A percentile compares a stretch with the other conserved stretches of the same genome.
Evolutionary conservation across 2,888 invertebrate species (phyloP).

Genomic region (Lamellibrachia satsuma): DNA sequence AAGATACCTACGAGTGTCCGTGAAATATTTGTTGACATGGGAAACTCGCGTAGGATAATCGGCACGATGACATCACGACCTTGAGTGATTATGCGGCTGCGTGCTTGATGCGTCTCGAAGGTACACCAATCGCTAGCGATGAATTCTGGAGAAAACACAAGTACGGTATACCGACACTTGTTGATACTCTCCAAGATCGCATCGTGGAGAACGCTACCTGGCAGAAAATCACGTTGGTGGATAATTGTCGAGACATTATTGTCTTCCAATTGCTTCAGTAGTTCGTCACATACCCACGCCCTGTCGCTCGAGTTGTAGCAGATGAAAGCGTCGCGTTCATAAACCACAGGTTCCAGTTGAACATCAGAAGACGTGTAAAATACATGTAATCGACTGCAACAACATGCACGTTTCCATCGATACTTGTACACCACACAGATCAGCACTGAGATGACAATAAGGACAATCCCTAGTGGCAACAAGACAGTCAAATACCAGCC

Average conservation of each 20-base stretch:
- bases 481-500: not conserved
- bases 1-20: conserved; percentile 69
- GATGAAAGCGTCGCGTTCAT: conserved; percentile 75
- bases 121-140: conserved; percentile 78
- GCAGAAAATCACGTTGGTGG: conserved; percentile 78
- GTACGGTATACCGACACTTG: conserved; percentile 73
- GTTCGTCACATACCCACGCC: conserved; percentile 73
- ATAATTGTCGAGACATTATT: conserved; percentile 70
- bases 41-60: conserved; percentile 75
- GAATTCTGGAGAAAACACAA: conserved; percentile 74
- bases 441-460: not conserved
- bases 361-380: not conserved
- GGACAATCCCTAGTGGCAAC: not conserved
- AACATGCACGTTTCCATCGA: not conserved
- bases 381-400: not conserved
- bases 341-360: conserved; percentile 35
- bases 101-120: conserved; percentile 78
- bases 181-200: conserved; percentile 79
- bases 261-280: conserved; percentile 74
- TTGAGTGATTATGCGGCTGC: conserved; percentile 67
- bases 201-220: conserved; percentile 76
- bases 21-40: conserved; percentile 70
- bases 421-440: not conserved
- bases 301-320: conserved; percentile 76
- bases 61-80: conserved; percentile 74